phyloP scores from a whole-genome alignment of 1,140 invertebrate species.

The Lycorma delicatula region DNA sequence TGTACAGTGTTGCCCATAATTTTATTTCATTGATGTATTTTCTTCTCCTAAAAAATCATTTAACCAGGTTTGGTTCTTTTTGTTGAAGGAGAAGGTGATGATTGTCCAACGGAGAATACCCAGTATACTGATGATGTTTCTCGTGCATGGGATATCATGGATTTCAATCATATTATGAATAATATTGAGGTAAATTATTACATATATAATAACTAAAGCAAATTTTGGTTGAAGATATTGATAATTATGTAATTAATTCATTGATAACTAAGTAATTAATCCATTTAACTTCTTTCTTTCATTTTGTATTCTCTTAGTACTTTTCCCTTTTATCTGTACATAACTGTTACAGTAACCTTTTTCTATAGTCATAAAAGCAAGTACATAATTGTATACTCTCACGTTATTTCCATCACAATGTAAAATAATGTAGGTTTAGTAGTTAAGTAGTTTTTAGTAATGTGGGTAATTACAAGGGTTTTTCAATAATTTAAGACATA shows the following conservation, averaged over 20 bases:
- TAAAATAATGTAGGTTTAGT: too few relatives aligned
- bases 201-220: neutral
- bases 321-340: too few relatives aligned
- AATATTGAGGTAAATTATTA: conserved; percentile 46
- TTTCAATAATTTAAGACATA: too few relatives aligned
- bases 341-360: too few relatives aligned
- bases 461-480: too few relatives aligned
- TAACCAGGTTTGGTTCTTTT: neutral
- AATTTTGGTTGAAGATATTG: neutral
- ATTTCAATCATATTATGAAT: conserved; percentile 46
- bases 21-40: neutral
- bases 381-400: too few relatives aligned
- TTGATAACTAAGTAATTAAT: neutral
- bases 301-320: too few relatives aligned
- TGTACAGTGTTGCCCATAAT: too few relatives aligned
- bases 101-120: conserved; percentile 31
- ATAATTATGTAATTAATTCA: neutral
- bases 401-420: too few relatives aligned
- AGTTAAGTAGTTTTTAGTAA: too few relatives aligned
- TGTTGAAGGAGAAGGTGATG: conserved; percentile 27
- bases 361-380: too few relatives aligned
- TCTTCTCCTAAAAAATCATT: neutral
- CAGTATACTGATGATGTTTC: conserved; percentile 29
- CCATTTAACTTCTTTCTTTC: neutral
- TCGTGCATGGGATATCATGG: conserved; percentile 51